Evolutionary conservation across 2,113 vertebrate genomes (phyloP).

Genomic region (Antidorcas marsupialis): DNA sequence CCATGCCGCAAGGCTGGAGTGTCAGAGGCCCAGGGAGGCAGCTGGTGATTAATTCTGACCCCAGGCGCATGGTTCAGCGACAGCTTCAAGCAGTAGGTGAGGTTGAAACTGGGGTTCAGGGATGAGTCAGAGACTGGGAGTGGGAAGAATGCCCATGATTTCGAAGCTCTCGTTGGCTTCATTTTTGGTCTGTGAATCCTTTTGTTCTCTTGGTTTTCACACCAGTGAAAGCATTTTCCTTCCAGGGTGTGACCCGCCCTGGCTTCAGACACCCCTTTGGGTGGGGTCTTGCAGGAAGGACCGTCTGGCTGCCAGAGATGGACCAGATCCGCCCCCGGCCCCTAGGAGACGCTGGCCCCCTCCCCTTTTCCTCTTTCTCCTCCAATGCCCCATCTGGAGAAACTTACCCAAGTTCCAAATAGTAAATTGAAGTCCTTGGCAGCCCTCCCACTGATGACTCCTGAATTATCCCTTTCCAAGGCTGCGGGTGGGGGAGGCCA

Average conservation of each 20-base stretch:
- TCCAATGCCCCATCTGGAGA: slow-evolving; percentile 33
- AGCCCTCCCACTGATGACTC: slow-evolving; percentile 52
- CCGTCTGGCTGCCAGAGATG: background rate
- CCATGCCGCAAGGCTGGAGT: background rate
- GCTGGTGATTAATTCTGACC: background rate
- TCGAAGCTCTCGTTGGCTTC: background rate
- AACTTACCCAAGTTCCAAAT: slow-evolving; percentile 40
- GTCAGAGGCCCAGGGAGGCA: background rate
- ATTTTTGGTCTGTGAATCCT: background rate
- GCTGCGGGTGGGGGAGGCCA: background rate
- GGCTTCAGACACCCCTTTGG: background rate
- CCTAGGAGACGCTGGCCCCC: background rate
- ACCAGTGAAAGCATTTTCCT: slow-evolving; percentile 33
- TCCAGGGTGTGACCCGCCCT: slow-evolving; percentile 14
- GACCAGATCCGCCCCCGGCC: background rate
- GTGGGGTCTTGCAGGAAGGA: background rate
- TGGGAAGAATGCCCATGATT: background rate
- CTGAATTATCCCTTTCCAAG: slow-evolving; percentile 46
- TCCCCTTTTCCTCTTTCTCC: background rate
- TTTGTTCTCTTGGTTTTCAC: slow-evolving; percentile 34
- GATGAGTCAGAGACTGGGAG: background rate
- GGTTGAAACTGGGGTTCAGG: background rate
- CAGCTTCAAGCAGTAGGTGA: background rate
- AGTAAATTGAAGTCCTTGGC: slow-evolving; percentile 62
- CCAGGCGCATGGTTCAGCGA: accelerated